Conservation (phyloP, 1,140 invertebrate species). For the Papilio polytes region DNA sequence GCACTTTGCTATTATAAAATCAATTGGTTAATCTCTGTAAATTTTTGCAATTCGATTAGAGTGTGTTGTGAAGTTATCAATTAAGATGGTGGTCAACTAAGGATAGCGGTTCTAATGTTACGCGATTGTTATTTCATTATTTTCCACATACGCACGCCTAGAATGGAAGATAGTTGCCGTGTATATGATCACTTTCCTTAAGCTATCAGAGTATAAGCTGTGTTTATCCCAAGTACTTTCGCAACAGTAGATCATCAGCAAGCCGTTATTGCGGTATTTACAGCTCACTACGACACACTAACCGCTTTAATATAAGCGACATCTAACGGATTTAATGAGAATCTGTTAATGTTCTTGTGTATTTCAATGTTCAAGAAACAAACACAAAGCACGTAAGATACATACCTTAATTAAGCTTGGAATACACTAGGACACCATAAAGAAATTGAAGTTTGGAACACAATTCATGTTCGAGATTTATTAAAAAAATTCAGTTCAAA, state of each 20-base stretch:
- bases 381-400: neutral
- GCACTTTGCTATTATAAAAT: too few relatives aligned
- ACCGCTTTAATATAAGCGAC: neutral
- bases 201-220: neutral
- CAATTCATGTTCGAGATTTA: neutral
- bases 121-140: too few relatives aligned
- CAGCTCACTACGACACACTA: neutral
- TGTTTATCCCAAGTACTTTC: conserved; percentile 1
- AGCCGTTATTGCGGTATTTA: conserved; percentile 11
- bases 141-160: too few relatives aligned
- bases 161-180: too few relatives aligned
- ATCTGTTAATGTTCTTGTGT: neutral
- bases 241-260: conserved; percentile 11
- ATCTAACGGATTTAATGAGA: conserved; percentile 7
- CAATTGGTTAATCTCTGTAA: too few relatives aligned
- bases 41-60: too few relatives aligned
- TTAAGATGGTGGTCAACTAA: too few relatives aligned
- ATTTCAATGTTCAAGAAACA: neutral
- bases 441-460: neutral
- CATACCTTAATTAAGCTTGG: neutral
- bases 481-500: neutral
- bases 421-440: neutral
- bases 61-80: too few relatives aligned
- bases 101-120: too few relatives aligned
- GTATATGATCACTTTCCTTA: neutral